These are phyloP conservation scores for Nyctibius bracteatus DNA, from an alignment of 2,113 vertebrate species.

Conservation along the genomic window DNA sequence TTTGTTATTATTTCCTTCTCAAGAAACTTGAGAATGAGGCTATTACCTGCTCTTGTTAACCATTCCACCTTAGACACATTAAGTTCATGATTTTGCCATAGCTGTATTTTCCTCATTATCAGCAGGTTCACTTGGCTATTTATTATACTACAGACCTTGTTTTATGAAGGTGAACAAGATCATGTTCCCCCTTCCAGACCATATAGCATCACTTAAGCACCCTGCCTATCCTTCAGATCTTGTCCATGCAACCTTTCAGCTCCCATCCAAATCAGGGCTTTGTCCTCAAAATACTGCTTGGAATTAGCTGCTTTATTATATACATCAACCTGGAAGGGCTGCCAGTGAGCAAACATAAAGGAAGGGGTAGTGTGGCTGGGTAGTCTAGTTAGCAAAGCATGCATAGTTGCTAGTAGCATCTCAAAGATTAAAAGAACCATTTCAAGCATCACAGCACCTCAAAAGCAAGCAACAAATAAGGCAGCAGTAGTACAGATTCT, in stretches of 20 bases:
- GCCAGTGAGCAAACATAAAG: neutral
- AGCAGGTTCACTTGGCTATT: neutral
- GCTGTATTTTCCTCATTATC: neutral
- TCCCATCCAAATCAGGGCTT: neutral
- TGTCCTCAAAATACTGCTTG: neutral
- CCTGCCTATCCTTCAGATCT: neutral
- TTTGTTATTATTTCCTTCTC: neutral
- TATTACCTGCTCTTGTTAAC: neutral
- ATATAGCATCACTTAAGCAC: accelerated
- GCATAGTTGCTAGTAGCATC: neutral
- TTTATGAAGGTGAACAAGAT: neutral
- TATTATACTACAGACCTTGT: neutral
- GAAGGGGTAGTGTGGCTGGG: neutral
- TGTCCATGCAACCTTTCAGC: neutral
- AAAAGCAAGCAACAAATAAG: neutral
- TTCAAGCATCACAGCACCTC: neutral
- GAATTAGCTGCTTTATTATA: neutral
- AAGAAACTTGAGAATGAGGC: neutral
- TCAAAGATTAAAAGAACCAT: neutral
- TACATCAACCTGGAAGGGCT: neutral
- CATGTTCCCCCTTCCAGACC: neutral
- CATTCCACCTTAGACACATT: neutral
- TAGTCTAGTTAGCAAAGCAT: neutral
- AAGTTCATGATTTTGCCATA: neutral
- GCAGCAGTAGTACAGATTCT: neutral